phyloP scores from a whole-genome alignment of 2,113 vertebrate species.

The Natator depressus region DNA sequence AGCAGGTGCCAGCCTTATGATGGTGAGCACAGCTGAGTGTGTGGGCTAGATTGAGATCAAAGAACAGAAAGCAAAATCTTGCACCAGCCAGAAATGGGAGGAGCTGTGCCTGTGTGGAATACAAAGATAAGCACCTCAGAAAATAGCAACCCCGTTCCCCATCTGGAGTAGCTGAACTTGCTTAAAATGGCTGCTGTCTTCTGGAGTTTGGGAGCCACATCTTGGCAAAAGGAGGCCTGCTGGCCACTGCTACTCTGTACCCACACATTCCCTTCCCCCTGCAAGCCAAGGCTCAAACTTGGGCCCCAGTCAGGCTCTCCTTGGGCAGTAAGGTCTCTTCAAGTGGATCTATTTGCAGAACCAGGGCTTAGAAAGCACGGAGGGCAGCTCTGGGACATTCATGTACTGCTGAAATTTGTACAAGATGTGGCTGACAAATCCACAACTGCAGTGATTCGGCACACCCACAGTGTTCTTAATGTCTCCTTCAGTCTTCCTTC shows the following conservation, averaged over 20 bases:
- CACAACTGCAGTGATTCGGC: background rate
- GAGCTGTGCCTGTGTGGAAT: background rate
- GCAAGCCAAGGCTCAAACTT: background rate
- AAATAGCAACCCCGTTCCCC: background rate
- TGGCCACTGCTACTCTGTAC: constrained; percentile 46
- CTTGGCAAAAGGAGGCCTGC: background rate
- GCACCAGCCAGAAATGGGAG: background rate
- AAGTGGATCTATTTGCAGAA: background rate
- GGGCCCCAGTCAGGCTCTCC: background rate
- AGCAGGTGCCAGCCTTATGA: accelerated
- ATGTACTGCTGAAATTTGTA: accelerated
- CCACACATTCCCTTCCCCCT: background rate
- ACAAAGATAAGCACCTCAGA: background rate
- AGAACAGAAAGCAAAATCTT: background rate
- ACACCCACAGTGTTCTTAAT: accelerated
- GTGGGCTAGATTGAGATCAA: background rate
- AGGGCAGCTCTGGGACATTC: accelerated
- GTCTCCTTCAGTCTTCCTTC: background rate
- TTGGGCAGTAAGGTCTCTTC: background rate
- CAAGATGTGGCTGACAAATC: background rate
- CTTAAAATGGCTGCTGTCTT: background rate
- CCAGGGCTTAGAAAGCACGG: background rate
- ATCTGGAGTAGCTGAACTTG: accelerated
- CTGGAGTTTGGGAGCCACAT: accelerated
- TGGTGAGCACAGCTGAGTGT: background rate